phyloP scores from a whole-genome alignment of 2,888 invertebrate species.

The Erebia aethiops region DNA sequence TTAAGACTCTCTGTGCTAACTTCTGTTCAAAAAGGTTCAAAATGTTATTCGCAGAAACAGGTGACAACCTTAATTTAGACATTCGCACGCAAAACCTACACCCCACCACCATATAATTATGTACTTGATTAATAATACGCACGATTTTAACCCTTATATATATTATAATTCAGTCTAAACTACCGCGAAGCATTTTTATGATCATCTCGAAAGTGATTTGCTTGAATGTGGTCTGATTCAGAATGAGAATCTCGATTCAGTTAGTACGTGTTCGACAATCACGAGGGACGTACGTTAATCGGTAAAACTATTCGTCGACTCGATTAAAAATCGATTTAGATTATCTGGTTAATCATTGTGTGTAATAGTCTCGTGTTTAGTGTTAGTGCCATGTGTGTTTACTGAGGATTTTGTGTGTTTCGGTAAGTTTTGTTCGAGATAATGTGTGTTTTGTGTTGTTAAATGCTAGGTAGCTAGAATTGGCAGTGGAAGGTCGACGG shows the following conservation, averaged over 20 bases:
- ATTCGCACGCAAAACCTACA: conserved; percentile 30
- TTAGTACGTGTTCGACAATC: conserved; percentile 28
- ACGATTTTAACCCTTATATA: conserved; percentile 14
- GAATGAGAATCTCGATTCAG: conserved; percentile 23
- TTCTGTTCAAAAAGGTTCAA: not conserved
- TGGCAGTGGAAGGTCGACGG: conserved; percentile 36
- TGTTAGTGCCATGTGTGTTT: conserved; percentile 30
- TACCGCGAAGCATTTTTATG: conserved; percentile 20
- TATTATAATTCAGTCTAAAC: not conserved
- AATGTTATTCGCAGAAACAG: not conserved
- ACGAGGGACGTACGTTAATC: conserved; percentile 27
- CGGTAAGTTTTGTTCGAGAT: conserved; percentile 30
- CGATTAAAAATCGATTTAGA: conserved; percentile 29
- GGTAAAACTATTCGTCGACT: conserved; percentile 11
- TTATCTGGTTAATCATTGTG: conserved; percentile 22
- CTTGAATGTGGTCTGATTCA: conserved; percentile 27
- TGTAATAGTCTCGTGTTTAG: conserved; percentile 20
- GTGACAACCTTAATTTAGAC: conserved; percentile 23
- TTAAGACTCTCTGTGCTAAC: too few species aligned
- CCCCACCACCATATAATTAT: not conserved
- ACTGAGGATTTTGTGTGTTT: conserved; percentile 7
- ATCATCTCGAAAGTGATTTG: conserved; percentile 21
- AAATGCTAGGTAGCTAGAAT: conserved; percentile 15
- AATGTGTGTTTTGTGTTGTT: conserved; percentile 1
- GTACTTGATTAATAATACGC: not conserved